These are phyloP conservation scores for Trematomus bernacchii DNA, from an alignment of 2,797 vertebrate species.

Conservation along the genomic window DNA sequence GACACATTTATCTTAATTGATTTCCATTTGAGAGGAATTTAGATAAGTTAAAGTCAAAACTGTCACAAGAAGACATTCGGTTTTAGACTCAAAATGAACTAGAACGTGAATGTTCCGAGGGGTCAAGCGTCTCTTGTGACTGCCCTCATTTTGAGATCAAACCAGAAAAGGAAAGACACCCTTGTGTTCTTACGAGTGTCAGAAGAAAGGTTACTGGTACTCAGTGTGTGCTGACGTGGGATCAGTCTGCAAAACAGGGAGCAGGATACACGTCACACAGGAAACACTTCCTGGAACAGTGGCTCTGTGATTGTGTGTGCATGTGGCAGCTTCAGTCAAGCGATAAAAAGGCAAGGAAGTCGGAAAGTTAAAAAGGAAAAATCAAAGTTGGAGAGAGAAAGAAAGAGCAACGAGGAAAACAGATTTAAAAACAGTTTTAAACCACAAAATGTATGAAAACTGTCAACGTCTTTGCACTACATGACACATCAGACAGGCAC, in stretches of 20 bases:
- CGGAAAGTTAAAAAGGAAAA: not conserved
- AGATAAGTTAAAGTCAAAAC: constrained; percentile 1
- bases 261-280: constrained; percentile 69
- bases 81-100: not conserved
- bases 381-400: not conserved
- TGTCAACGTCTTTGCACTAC: constrained; percentile 1
- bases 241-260: constrained; percentile 45
- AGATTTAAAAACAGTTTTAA: not conserved
- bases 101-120: constrained; percentile 13
- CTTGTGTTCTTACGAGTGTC: not conserved
- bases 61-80: not conserved
- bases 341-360: not conserved
- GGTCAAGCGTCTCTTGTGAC: not conserved
- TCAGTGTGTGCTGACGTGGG: not conserved
- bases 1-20: constrained; percentile 3
- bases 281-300: constrained; percentile 75
- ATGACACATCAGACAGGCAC: constrained; percentile 6
- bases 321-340: constrained; percentile 20
- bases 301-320: constrained; percentile 15
- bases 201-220: constrained; percentile 4
- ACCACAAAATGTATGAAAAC: not conserved
- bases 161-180: not conserved
- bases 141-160: not conserved
- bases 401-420: not conserved
- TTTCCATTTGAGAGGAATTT: constrained; percentile 1